Evolutionary conservation across 2,797 vertebrate species (phyloP), one percentile per base, ranked within the genome.

Genomic region (Rhabdophis nuchalis): DNA sequence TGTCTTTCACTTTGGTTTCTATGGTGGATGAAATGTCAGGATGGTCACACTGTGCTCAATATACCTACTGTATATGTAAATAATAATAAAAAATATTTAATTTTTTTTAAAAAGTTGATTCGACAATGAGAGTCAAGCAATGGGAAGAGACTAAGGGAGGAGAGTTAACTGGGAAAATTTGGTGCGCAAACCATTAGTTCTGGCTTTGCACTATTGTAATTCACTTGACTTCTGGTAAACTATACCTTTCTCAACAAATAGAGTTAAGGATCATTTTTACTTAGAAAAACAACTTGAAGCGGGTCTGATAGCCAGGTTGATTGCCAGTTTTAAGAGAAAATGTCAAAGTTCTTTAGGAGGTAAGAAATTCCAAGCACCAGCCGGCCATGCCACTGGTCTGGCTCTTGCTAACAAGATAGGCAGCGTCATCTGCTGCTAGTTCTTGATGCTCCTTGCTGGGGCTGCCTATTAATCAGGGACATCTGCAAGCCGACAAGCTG

Each of bases 401-500:
- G 56, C 68, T 41, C 86, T 72, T 72, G 60, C 60, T 82, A 18
- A n/a, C 7, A 0, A 10, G 7, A 46, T 54, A 68, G 20, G n/a
- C 86, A 27, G 41, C n/a, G 0, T 77, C 29, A 16, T 68, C 27
- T 41, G 88, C 56, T 27, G 57, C 53, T 29, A 18, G 16, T 57
- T 87, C 20, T 61, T 27, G 85, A 41, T 50, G 50, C 52, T 56
- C 36, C 52, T 77, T 56, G 53, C 60, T 77, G 25, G 32, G 41
- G 88, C 32, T 32, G 85, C 61, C 92, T 91, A 77, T 61, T 90
- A 72, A 93, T 82, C 3, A 64, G 85, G 54, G 64, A 41, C 32
- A 60, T 89, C 54, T 87, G 64, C 93, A 87, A 57, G 91, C 85
- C 54, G 88, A 87, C 54, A 36, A 68, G 50, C 54, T 68, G n/a